These are phyloP conservation scores for Cryptotis parvus DNA, from an alignment of 2,113 vertebrate genomes.

Conservation along the genomic window DNA sequence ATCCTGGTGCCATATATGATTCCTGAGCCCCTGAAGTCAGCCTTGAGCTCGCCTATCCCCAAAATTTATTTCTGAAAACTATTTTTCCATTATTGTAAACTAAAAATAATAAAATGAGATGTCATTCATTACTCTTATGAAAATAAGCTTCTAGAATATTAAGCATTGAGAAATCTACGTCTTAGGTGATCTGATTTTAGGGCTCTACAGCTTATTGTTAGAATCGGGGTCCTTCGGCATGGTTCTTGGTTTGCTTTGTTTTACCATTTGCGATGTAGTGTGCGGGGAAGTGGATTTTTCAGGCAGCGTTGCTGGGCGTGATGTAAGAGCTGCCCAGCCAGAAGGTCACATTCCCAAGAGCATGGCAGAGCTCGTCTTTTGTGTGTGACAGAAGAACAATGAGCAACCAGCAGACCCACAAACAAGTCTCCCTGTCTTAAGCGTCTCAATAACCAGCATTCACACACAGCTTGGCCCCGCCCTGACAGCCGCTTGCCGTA, in stretches of 20 bases:
- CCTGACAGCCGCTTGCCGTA: conserved; percentile 83
- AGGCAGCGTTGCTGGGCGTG: conserved; percentile 84
- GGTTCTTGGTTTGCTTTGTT: conserved; percentile 64
- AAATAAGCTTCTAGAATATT: neutral
- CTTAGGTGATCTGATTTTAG: conserved; percentile 62
- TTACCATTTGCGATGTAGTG: conserved; percentile 77
- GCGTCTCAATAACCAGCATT: conserved; percentile 86
- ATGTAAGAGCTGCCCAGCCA: conserved; percentile 87
- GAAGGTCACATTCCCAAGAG: conserved; percentile 89
- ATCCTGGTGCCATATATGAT: too few species aligned
- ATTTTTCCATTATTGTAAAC: too few species aligned
- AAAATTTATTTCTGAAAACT: too few species aligned
- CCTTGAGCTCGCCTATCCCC: too few species aligned
- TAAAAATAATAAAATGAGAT: neutral
- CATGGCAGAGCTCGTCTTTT: conserved; percentile 81
- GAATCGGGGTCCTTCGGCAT: conserved; percentile 63
- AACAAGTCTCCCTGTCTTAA: conserved; percentile 85
- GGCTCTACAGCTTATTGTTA: conserved; percentile 44
- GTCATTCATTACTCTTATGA: too few species aligned
- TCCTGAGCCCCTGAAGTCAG: too few species aligned
- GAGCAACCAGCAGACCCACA: conserved; percentile 88
- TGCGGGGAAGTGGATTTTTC: conserved; percentile 84
- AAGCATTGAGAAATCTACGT: neutral
- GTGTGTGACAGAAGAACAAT: conserved; percentile 87
- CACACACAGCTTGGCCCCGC: conserved; percentile 85